Evolutionary conservation across 1,140 invertebrate species (phyloP).

Genomic region (Diachasma alloeum): DNA sequence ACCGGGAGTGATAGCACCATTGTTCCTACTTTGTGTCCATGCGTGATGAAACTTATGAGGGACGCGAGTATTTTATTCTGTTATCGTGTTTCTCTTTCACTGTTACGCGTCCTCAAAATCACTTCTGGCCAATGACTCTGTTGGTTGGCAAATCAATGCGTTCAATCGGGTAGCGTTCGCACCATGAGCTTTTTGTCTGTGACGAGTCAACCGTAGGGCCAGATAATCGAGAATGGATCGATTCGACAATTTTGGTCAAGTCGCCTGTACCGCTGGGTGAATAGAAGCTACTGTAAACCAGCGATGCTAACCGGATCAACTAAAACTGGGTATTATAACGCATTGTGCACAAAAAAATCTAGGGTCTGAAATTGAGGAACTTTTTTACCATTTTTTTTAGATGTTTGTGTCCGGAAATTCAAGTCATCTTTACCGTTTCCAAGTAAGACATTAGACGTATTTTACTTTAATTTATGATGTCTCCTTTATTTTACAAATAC

Average conservation of each 20-base stretch:
- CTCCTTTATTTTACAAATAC: no score
- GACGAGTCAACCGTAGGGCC: constrained; percentile 27
- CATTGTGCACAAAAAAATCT: no score
- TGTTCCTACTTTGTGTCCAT: neutral
- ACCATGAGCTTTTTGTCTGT: constrained; percentile 33
- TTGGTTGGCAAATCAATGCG: constrained; percentile 24
- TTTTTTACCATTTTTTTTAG: no score
- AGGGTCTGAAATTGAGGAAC: no score
- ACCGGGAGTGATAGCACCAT: neutral
- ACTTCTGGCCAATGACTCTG: constrained; percentile 27
- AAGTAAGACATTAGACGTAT: no score
- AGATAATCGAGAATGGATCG: constrained; percentile 20
- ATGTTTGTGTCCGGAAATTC: no score
- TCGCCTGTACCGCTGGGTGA: neutral
- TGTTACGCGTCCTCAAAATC: constrained; percentile 11
- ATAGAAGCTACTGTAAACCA: neutral
- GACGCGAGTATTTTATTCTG: neutral
- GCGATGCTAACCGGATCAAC: neutral
- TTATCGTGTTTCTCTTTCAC: neutral
- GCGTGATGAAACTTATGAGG: neutral
- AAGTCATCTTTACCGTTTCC: no score
- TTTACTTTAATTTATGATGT: no score
- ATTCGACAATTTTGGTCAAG: constrained; percentile 11
- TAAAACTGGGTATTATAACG: neutral
- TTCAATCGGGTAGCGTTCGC: constrained; percentile 20